A percentile compares a stretch with the other conserved stretches of the same genome.
Evolutionary conservation across 2,113 vertebrate species (phyloP).

Genomic region (Octodon degus): DNA sequence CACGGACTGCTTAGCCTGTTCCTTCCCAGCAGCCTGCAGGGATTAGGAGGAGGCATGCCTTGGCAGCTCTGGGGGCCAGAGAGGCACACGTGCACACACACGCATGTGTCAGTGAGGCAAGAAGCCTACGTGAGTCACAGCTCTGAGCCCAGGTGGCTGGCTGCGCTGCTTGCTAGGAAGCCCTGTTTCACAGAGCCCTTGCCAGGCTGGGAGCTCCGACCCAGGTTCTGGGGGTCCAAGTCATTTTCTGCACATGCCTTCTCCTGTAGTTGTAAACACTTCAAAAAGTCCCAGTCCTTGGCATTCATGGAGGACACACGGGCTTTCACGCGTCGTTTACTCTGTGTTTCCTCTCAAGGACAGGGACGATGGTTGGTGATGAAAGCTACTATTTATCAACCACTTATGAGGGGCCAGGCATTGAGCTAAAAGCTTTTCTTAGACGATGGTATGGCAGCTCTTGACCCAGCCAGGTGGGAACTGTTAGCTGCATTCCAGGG

Average conservation of each 20-base stretch:
- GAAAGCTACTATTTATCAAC: background rate
- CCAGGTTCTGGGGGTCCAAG: background rate
- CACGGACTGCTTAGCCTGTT: background rate
- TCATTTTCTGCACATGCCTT: background rate
- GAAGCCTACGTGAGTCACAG: no score
- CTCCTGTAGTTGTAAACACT: background rate
- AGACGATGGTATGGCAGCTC: background rate
- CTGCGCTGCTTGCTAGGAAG: background rate
- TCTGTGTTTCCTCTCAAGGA: background rate
- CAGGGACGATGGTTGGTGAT: background rate
- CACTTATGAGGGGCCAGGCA: background rate
- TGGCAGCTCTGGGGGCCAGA: background rate
- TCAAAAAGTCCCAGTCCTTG: background rate
- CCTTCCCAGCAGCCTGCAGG: background rate
- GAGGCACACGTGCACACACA: accelerated
- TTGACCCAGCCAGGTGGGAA: background rate
- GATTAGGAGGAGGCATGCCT: background rate
- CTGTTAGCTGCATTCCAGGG: background rate
- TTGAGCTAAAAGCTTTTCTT: background rate
- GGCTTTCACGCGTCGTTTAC: accelerated
- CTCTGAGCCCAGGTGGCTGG: background rate
- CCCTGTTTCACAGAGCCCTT: background rate
- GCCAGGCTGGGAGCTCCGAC: background rate
- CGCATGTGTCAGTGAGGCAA: background rate
- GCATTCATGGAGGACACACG: accelerated